Base-by-base conservation (phyloP, 2,113 vertebrate genomes). In the Uria lomvia region DNA sequence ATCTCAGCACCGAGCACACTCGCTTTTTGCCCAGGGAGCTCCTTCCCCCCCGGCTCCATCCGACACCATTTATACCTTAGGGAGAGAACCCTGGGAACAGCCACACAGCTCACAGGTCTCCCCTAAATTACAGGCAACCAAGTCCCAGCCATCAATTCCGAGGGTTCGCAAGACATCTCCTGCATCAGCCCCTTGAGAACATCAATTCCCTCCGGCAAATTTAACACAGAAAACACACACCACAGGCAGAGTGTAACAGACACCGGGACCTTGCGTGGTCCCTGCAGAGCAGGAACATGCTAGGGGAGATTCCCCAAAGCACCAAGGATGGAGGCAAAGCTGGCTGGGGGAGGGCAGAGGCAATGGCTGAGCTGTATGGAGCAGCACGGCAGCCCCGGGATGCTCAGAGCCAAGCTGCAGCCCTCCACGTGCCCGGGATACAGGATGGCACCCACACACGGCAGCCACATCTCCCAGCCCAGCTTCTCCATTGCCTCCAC, bases 401-500 rank as follows among this genome's bases (percentile, higher is more conserved):
- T 66, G 83, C 60, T 73, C 59, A 34, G 42, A 87, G 40, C 56
- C 24, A 6, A 0, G 0, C 53, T 30, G 53, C 82, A 86, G 47
- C 56, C 60, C 53, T 78, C 65, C 15, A 26, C 2, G 0, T 0
- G 14, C 58, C 53, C 0, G 0, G 50, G 80, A 32, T 5, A 8
- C 52, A 22, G 89, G 67, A 38, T 1, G 12, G 26, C 26, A 52
- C 29, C 50, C 27, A 0, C 7, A n/a, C 91, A 63, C 2, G 2
- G 49, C 67, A 80, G 53, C 78, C 34, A 26, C 6, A 0, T 87
- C 92, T 53, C 55, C 77, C 76, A 75, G 76, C 91, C 47, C 52
- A 1, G 38, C 86, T 91, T 91, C 96, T 95, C 96, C 92, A 86
- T 97, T 96, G 96, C 94, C 81, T 84, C 59, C 50, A n/a, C 1